phyloP scores from a whole-genome alignment of 2,113 vertebrate genomes.

The Misgurnus mizolepis region DNA sequence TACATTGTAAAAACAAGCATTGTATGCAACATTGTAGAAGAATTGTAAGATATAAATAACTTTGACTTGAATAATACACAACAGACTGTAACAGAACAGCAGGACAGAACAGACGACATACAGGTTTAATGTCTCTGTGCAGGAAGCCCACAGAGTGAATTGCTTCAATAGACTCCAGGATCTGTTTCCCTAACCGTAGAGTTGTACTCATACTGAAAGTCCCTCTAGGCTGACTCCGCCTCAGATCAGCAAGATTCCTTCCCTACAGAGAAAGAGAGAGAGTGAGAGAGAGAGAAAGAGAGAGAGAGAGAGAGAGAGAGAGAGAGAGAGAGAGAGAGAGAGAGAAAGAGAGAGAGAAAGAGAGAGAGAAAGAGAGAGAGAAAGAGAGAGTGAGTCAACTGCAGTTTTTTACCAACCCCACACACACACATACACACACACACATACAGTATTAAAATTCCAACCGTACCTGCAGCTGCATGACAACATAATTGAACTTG shows the following conservation, averaged over 20 bases:
- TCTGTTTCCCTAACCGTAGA: slow-evolving; percentile 91
- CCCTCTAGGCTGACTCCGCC: slow-evolving; percentile 91
- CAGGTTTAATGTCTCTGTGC: slow-evolving; percentile 88
- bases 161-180: slow-evolving; percentile 87
- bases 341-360: no score
- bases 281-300: neutral
- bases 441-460: neutral
- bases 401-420: neutral
- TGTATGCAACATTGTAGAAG: no score
- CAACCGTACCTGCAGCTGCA: slow-evolving; percentile 94
- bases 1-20: no score
- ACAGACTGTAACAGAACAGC: no score
- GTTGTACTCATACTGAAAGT: slow-evolving; percentile 98
- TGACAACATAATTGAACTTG: slow-evolving; percentile 98
- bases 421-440: neutral
- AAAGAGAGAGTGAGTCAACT: neutral
- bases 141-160: slow-evolving; percentile 89
- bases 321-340: slow-evolving; percentile 24
- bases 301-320: slow-evolving; percentile 1
- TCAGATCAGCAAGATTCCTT: slow-evolving; percentile 92
- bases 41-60: no score
- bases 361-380: no score
- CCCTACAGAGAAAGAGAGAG: slow-evolving; percentile 73
- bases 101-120: slow-evolving; percentile 56
- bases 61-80: no score